phyloP scores from a whole-genome alignment of 35 echinoderm and acorn worm genomes.

The Eucidaris tribuloides region DNA sequence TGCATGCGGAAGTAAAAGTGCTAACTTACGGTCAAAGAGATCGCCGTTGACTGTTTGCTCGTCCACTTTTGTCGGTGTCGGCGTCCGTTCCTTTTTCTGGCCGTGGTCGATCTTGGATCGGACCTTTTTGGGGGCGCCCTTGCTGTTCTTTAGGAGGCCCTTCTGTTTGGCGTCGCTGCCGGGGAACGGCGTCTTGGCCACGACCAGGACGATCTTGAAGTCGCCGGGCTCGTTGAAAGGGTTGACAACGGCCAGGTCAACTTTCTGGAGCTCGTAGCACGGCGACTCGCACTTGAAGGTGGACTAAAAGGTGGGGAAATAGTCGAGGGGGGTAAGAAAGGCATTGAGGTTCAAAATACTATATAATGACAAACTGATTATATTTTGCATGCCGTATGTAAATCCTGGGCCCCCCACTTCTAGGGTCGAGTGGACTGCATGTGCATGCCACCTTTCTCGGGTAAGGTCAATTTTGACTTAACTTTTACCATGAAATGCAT shows the following conservation, averaged over 20 bases:
- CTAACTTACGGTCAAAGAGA: constrained; percentile 37
- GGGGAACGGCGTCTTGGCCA: constrained; percentile 59
- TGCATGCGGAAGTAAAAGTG: too few species aligned
- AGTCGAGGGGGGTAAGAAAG: too few species aligned
- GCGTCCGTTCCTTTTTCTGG: constrained; percentile 73
- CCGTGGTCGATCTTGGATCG: constrained; percentile 89
- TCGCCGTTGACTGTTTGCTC: constrained; percentile 30
- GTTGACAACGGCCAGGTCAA: constrained; percentile 68
- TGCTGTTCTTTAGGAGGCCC: constrained; percentile 41
- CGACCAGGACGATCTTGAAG: constrained; percentile 83
- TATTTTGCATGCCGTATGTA: too few species aligned
- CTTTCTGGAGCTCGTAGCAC: constrained; percentile 79
- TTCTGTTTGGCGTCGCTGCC: constrained; percentile 34
- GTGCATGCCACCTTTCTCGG: too few species aligned
- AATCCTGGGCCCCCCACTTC: too few species aligned
- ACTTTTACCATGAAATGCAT: too few species aligned
- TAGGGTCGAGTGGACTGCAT: too few species aligned
- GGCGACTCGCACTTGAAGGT: constrained; percentile 81
- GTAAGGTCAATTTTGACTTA: too few species aligned
- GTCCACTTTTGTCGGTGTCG: constrained; percentile 59
- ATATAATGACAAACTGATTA: too few species aligned
- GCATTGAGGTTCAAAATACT: too few species aligned
- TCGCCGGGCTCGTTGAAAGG: constrained; percentile 83
- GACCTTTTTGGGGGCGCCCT: constrained; percentile 69
- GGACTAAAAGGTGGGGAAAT: constrained; percentile 56